Percentiles rank a stretch among this genome's conserved stretches.
phyloP scores from a whole-genome alignment of 2,113 vertebrate genomes.

The Callaeas wilsoni region DNA sequence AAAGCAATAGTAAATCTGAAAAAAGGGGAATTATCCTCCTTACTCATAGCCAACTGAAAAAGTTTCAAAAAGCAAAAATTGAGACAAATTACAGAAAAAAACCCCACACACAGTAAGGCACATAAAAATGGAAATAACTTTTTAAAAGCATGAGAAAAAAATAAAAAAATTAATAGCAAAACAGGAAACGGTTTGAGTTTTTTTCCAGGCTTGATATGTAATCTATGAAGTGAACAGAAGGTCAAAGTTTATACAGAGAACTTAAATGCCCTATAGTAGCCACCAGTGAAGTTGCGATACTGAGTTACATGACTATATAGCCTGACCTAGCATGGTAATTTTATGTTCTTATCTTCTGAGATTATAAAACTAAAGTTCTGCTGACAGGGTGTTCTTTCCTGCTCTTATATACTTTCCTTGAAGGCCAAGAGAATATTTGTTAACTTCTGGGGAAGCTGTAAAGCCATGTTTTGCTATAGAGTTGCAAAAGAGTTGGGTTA shows the following conservation, averaged over 20 bases:
- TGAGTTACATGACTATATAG: neutral
- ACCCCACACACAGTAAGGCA: neutral
- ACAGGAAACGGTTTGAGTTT: neutral
- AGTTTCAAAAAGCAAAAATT: neutral
- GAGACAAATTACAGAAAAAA: neutral
- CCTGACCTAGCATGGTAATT: neutral
- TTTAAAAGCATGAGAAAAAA: neutral
- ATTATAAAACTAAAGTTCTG: neutral
- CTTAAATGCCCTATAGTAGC: neutral
- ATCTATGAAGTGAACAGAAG: slow-evolving; percentile 11
- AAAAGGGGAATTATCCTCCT: neutral
- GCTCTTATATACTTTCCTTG: neutral
- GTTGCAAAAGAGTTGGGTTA: neutral
- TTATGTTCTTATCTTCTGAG: neutral
- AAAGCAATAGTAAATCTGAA: neutral
- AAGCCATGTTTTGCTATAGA: neutral
- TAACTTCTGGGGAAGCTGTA: neutral
- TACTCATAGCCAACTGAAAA: neutral
- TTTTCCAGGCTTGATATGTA: neutral
- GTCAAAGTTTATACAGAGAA: slow-evolving; percentile 13
- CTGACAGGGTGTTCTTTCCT: neutral
- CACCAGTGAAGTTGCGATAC: neutral
- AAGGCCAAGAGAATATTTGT: neutral
- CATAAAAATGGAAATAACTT: neutral
- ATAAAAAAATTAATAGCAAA: neutral